Percentiles rank a stretch among this genome's conserved stretches.
These are phyloP conservation scores for Ciconia boyciana DNA, from an alignment of 2,113 vertebrate genomes.

Conservation along the genomic window DNA sequence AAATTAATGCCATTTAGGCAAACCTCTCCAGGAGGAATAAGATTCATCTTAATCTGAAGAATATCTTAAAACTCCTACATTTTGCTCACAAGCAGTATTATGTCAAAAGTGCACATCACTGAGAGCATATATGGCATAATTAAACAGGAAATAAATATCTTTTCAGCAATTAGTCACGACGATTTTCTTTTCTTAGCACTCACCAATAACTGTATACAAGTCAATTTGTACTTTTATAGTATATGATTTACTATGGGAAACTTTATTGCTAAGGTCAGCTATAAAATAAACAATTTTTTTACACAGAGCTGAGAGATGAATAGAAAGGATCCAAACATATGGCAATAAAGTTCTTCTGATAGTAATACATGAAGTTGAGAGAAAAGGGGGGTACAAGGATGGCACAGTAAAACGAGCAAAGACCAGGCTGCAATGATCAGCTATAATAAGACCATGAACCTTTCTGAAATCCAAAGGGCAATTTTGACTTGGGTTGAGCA, in stretches of 20 bases:
- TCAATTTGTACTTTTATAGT: neutral
- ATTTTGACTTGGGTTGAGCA: neutral
- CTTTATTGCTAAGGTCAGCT: neutral
- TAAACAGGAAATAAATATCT: conserved; percentile 22
- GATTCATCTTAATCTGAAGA: neutral
- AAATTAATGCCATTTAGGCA: conserved; percentile 38
- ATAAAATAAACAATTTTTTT: neutral
- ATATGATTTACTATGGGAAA: neutral
- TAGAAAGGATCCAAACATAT: neutral
- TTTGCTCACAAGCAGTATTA: neutral
- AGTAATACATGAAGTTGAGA: neutral
- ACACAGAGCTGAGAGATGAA: neutral
- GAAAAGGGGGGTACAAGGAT: neutral
- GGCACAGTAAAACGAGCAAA: neutral
- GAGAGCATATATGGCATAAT: neutral
- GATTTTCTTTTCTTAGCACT: neutral
- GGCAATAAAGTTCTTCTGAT: neutral
- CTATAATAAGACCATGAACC: conserved; percentile 12
- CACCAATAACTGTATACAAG: neutral
- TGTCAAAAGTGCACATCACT: neutral
- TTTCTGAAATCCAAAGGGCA: conserved; percentile 29
- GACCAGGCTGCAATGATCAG: neutral
- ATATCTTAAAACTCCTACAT: neutral
- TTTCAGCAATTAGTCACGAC: neutral
- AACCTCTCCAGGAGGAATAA: neutral